Evolutionary conservation across 2,113 vertebrate species (phyloP), one percentile per base, ranked within the genome.

Genomic region (Columba janthina): DNA sequence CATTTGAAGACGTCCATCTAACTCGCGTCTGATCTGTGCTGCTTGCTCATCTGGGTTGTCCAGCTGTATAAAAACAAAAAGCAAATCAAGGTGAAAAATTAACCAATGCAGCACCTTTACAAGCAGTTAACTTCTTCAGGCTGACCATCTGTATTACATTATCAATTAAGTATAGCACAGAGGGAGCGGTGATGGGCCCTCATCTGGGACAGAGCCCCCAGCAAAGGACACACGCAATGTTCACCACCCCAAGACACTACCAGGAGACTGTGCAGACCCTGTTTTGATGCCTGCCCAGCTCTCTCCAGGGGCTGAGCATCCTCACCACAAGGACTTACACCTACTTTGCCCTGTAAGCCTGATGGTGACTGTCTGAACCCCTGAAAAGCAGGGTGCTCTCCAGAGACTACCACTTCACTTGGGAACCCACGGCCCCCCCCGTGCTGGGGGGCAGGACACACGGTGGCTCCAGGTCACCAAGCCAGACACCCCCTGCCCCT

Each of bases 1-100:
- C 99, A 99, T 99, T 92, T 99, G 99, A 71, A 99, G 98, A 56
- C 99, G 98, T 89, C 99, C 99, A 11, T 99, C 99, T 95, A 99
- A 96, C 85, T 99, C 99, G 1, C 99, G 98, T 96, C 99, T 98
- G 98, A 99, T 99, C 97, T 99, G 99, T 3, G 99, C 99, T 4
- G 99, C 99, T 97, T 99, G 99, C 85, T 99, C 99, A 64, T 99
- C 99, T 28, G 98, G 99, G 94, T 99, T 99, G 97, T 99, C 99
- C 97, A 99, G 98, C 99, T 99, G 97, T 28, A 89, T 8, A 93
- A 93, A 96, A 96, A 62, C 76, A 98, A 72, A 98, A 85, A 95
- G 56, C 75, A 38, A 44, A 76, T 15, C n/a, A 66, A 88, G 28
- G 65, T 69, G 73, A 95, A 85, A 90, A 89, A 66, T 9, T 19